A percentile compares a stretch with the other conserved stretches of the same genome.
phyloP scores from a whole-genome alignment of 2,797 vertebrate species.

The Chloroceryle inda region DNA sequence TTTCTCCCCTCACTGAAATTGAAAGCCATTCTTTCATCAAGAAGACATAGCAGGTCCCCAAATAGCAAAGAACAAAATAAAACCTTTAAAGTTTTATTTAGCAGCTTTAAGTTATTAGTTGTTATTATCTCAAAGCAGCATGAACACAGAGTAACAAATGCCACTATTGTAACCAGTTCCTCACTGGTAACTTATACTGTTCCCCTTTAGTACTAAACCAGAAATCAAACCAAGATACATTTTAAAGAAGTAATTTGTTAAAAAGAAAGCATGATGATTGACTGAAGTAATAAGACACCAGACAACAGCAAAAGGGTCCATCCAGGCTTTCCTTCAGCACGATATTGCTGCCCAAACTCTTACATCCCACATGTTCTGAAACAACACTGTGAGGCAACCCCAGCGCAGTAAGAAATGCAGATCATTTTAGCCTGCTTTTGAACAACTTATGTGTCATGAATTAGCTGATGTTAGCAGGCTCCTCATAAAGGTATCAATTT shows the following conservation, averaged over 20 bases:
- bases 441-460: not conserved
- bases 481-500: not conserved
- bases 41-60: constrained; percentile 64
- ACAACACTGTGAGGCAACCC: not conserved
- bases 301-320: constrained; percentile 82
- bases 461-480: not conserved
- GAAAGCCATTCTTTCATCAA: constrained; percentile 63
- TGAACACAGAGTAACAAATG: constrained; percentile 27
- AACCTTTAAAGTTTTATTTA: not conserved
- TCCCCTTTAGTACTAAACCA: constrained; percentile 85
- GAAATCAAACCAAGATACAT: constrained; percentile 81
- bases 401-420: not conserved
- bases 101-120: constrained; percentile 52
- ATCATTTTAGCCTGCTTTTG: constrained; percentile 32
- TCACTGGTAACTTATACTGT: constrained; percentile 78
- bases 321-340: constrained; percentile 87
- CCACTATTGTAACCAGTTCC: constrained; percentile 38
- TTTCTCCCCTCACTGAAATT: constrained; percentile 21
- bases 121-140: constrained; percentile 52
- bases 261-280: constrained; percentile 81
- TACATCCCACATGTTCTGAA: constrained; percentile 3
- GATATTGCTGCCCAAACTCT: constrained; percentile 63
- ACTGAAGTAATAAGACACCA: constrained; percentile 81
- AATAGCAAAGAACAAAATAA: constrained; percentile 20
- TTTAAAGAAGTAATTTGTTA: constrained; percentile 79